A percentile compares a stretch with the other conserved stretches of the same genome.
phyloP scores from a whole-genome alignment of 2,113 vertebrate species.

The Sapayoa aenigma region DNA sequence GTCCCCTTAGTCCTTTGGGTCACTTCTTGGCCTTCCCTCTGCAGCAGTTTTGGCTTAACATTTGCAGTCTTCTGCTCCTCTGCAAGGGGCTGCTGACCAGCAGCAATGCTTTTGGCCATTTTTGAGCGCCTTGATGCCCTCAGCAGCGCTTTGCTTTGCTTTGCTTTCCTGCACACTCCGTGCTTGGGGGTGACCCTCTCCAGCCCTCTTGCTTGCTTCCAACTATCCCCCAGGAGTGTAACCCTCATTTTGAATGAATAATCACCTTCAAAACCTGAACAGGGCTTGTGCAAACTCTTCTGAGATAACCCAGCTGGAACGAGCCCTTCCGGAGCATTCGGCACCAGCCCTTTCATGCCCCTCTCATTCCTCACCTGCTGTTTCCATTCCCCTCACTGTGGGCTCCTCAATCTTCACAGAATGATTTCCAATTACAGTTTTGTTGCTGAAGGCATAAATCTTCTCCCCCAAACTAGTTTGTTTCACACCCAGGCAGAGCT shows the following conservation, averaged over 20 bases:
- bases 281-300: neutral
- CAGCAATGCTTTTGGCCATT: neutral
- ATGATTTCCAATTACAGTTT: constrained; percentile 15
- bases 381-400: neutral
- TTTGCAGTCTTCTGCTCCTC: neutral
- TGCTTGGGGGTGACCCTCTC: neutral
- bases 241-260: neutral
- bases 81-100: neutral
- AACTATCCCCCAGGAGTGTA: accelerated
- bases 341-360: neutral
- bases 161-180: neutral
- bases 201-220: neutral
- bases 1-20: neutral
- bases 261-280: neutral
- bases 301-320: neutral
- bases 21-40: neutral
- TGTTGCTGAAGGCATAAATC: constrained; percentile 6
- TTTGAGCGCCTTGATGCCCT: neutral
- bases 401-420: neutral
- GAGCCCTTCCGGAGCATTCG: accelerated
- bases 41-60: neutral
- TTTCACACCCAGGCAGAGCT: neutral
- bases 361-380: neutral
- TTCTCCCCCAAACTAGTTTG: neutral
- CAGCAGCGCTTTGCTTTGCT: neutral